Conservation (phyloP, 2,888 invertebrate species). For the Noctua janthe region DNA sequence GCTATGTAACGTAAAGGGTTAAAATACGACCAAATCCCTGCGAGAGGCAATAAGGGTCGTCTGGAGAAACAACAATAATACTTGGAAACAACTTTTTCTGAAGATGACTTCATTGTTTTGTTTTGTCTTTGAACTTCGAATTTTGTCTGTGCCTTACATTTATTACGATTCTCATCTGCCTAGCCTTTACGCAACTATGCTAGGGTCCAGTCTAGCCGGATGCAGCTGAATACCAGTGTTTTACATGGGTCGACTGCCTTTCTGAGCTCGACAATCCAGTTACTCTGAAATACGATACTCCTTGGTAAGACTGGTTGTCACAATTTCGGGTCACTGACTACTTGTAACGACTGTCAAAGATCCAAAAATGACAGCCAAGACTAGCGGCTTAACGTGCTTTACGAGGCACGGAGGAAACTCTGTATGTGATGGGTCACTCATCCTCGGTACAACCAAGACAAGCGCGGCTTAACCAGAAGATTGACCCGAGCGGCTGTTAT, state of each 20-base stretch:
- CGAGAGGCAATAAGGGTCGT: conserved; percentile 34
- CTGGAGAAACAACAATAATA: conserved; percentile 40
- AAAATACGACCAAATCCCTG: conserved; percentile 48
- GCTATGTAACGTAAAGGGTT: conserved; percentile 43
- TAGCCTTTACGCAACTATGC: neutral
- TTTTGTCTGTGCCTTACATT: neutral
- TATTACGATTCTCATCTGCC: neutral
- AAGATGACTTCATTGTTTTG: conserved; percentile 21
- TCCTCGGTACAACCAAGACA: too few relatives aligned
- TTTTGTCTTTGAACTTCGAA: neutral
- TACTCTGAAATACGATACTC: too few relatives aligned
- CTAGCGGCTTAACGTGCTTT: too few relatives aligned
- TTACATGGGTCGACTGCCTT: neutral
- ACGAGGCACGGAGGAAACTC: too few relatives aligned
- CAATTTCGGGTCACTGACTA: too few relatives aligned
- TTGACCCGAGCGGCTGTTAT: too few relatives aligned
- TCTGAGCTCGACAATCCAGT: too few relatives aligned
- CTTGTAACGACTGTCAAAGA: too few relatives aligned
- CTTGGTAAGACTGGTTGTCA: too few relatives aligned
- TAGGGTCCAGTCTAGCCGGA: neutral
- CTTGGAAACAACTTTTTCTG: conserved; percentile 20
- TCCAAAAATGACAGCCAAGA: too few relatives aligned
- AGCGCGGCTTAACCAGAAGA: too few relatives aligned
- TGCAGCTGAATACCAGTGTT: neutral
- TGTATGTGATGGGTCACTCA: too few relatives aligned